Percentiles rank a stretch among this genome's conserved stretches.
phyloP scores from a whole-genome alignment of 2,113 vertebrate genomes.

The Ophiodon elongatus region DNA sequence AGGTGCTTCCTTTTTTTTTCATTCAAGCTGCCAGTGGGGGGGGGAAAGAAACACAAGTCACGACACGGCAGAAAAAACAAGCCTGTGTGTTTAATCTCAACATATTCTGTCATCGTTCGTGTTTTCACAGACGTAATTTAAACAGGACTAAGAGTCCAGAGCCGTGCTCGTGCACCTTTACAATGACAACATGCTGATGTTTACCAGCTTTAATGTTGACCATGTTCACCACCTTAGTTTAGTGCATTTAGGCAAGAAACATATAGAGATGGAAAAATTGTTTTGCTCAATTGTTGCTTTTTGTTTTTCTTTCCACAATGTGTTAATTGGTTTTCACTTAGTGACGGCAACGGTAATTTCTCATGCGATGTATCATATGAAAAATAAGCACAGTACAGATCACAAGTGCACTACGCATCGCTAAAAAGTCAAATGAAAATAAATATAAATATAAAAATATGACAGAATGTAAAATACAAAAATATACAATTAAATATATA shows the following conservation, averaged over 20 bases:
- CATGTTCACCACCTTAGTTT: no score
- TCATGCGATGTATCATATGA: not conserved
- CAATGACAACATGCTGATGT: no score
- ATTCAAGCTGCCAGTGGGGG: not conserved
- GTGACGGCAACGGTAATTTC: not conserved
- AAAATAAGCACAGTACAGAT: not conserved
- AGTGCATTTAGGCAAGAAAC: not conserved
- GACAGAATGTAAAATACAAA: no score
- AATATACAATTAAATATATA: no score
- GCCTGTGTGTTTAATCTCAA: not conserved
- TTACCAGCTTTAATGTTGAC: no score
- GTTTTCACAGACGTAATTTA: not conserved
- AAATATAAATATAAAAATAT: no score
- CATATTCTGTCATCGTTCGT: not conserved
- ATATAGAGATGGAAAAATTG: not conserved
- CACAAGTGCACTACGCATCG: not conserved
- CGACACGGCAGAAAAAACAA: not conserved
- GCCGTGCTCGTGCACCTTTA: no score
- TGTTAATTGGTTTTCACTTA: not conserved
- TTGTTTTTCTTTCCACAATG: not conserved
- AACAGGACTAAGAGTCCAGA: no score
- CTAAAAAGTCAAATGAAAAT: not conserved
- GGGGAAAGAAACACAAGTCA: not conserved
- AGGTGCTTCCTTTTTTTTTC: not conserved
- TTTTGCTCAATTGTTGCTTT: not conserved